phyloP scores from a whole-genome alignment of 2,888 invertebrate species.

The Sabellastarte sp. region DNA sequence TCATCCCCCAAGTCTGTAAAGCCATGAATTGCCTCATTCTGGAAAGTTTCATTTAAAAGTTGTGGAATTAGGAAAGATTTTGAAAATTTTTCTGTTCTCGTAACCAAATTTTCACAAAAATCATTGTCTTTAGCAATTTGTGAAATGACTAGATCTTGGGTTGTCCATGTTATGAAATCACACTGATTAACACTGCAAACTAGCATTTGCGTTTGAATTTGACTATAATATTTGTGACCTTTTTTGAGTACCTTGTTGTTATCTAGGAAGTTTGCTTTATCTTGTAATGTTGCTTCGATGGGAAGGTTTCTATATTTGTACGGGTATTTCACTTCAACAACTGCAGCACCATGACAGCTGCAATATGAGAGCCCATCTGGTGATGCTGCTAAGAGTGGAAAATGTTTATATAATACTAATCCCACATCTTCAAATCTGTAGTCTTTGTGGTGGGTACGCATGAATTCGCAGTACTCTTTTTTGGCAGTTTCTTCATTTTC shows the following conservation, averaged over 20 bases:
- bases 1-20: no score
- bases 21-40: no score
- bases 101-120: neutral
- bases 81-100: neutral
- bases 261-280: neutral
- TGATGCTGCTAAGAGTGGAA: neutral
- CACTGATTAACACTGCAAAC: no score
- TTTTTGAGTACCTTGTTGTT: neutral
- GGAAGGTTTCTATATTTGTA: neutral
- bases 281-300: neutral
- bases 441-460: neutral
- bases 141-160: neutral
- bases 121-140: neutral
- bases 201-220: neutral
- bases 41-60: no score
- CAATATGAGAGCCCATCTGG: neutral
- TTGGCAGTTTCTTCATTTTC: neutral
- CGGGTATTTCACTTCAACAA: constrained; percentile 1
- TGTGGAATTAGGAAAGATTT: neutral
- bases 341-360: neutral
- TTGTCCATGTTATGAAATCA: neutral
- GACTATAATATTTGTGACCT: neutral
- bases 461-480: neutral
- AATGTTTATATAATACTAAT: neutral
- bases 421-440: neutral